These are phyloP conservation scores for Chitala chitala DNA, from an alignment of 2,113 vertebrate species.

Conservation along the genomic window DNA sequence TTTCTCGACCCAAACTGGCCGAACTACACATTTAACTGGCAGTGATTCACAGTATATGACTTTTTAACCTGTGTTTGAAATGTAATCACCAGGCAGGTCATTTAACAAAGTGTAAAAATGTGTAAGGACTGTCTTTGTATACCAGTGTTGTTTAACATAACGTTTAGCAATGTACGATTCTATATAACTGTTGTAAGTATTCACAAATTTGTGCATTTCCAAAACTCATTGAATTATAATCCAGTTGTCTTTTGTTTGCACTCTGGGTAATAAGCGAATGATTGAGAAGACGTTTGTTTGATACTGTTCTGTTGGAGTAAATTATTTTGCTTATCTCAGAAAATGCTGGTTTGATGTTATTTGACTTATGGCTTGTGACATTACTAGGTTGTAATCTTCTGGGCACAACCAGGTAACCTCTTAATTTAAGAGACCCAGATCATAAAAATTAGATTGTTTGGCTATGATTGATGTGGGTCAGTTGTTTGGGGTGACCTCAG, in stretches of 20 bases:
- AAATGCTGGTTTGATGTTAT: background rate
- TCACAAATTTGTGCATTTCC: background rate
- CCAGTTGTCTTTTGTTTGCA: conserved; percentile 1
- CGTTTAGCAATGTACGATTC: background rate
- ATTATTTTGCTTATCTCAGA: too few relatives aligned
- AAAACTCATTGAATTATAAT: background rate
- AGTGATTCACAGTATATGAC: background rate
- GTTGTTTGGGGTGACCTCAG: background rate
- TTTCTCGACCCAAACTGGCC: conserved; percentile 32
- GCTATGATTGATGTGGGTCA: too few relatives aligned
- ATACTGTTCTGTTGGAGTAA: background rate
- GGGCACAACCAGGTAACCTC: too few relatives aligned
- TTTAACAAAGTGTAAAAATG: background rate
- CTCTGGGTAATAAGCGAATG: background rate
- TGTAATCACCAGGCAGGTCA: background rate
- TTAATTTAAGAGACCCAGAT: too few relatives aligned
- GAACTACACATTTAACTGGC: conserved; percentile 23
- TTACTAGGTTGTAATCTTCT: too few relatives aligned
- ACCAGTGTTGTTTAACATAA: background rate
- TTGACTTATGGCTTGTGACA: background rate
- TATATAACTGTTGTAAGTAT: conserved; percentile 11
- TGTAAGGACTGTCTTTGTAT: conserved; percentile 8
- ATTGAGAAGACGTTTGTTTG: background rate
- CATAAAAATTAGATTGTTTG: too few relatives aligned
- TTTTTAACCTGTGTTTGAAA: background rate